Base-by-base conservation (phyloP, 1,140 invertebrate genomes). In the Globodera ellingtonae region DNA sequence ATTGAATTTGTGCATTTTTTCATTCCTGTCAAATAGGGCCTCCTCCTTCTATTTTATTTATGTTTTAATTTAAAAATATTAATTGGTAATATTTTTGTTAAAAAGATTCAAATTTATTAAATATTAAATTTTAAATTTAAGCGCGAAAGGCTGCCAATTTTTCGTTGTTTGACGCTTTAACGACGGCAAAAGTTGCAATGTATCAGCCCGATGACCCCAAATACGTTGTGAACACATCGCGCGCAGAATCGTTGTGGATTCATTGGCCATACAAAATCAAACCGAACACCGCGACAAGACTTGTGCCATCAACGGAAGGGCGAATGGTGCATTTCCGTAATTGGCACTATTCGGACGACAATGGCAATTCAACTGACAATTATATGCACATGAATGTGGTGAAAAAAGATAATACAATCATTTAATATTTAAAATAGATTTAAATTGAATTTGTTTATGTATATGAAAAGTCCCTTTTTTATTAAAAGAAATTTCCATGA, bases 181-280 rank as follows among this genome's bases (percentile, higher is more conserved):
- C 24, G 35, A 24, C 67, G n/a, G 67, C 67, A 35, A 70, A 18
- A 24, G 67, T 70, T 9, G 67, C 24, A 2, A 15, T 70, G 13
- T 70, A 70, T 47, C 67, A 70, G 67, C 67, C 67, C 35, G 67
- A 70, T 47, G 67, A 70, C 35, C 67, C 67, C 21, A 70, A 70
- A 70, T 70, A 70, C n/a, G 67, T 44, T 6, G 67, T 47, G n/a
- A 70, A 70, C 67, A 70, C 67, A 6, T 70, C 67, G n/a, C 67
- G 24, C 8, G 24, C 35, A 5, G 67, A 70, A 47, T 44, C 67
- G 9, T 47, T 70, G 8, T 70, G 67, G 67, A 44, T 70, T 10
- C 67, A 70, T 47, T 47, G 46, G 24, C 46, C 67, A 24, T 24
- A 24, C 9, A 47, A 13, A n/a, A 70, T 70, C 13, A 70, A 70